phyloP scores from a whole-genome alignment of 2,888 invertebrate genomes.

The Euzophera pinguis region DNA sequence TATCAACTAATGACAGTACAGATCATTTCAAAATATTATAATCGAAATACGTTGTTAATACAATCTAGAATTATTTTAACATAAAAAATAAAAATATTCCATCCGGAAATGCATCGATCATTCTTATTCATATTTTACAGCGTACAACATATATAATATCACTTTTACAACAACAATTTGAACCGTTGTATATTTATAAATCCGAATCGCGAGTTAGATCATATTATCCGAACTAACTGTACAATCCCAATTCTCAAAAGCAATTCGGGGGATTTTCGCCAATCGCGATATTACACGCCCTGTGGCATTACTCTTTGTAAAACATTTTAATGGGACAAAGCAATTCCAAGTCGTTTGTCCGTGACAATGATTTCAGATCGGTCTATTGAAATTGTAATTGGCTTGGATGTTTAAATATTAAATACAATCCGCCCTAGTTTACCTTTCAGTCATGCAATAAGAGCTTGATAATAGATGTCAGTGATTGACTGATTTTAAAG shows the following conservation, averaged over 20 bases:
- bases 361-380: slow-evolving; percentile 32
- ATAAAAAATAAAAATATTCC: too few species aligned
- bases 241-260: slow-evolving; percentile 33
- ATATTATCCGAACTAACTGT: slow-evolving; percentile 10
- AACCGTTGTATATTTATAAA: too few species aligned
- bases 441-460: slow-evolving; percentile 11
- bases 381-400: slow-evolving; percentile 32
- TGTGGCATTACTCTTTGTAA: slow-evolving; percentile 30
- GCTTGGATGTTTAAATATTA: slow-evolving; percentile 23
- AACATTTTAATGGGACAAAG: slow-evolving; percentile 38
- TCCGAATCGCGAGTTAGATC: not conserved
- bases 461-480: slow-evolving; percentile 4
- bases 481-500: slow-evolving; percentile 9
- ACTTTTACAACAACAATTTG: too few species aligned
- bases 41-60: too few species aligned
- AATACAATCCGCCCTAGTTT: slow-evolving; percentile 12
- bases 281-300: slow-evolving; percentile 27
- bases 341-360: slow-evolving; percentile 40
- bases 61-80: too few species aligned
- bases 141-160: too few species aligned
- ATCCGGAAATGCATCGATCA: too few species aligned
- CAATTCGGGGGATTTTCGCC: slow-evolving; percentile 33
- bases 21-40: too few species aligned
- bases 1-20: too few species aligned
- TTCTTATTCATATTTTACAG: too few species aligned